A percentile compares a stretch with the other conserved stretches of the same genome.
These are phyloP conservation scores for Gryllus longicercus DNA, from an alignment of 2,888 invertebrate species.

Conservation along the genomic window DNA sequence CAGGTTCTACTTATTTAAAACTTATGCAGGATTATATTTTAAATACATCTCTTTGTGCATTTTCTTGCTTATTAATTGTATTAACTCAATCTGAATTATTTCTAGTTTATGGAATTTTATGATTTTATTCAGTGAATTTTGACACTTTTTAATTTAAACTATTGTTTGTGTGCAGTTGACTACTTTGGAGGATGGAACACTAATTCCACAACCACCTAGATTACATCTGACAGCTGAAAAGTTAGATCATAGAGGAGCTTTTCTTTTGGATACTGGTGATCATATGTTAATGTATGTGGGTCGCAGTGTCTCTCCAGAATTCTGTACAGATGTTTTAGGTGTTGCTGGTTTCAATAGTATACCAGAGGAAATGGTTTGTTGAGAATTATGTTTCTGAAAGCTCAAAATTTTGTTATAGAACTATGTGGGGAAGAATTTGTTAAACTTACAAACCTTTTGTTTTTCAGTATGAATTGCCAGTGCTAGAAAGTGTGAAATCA, in stretches of 20 bases:
- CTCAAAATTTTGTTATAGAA: background rate
- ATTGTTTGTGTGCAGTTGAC: background rate
- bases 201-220: conserved; percentile 59
- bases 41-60: background rate
- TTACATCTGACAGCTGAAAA: conserved; percentile 77
- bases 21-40: background rate
- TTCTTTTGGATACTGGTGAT: conserved; percentile 84
- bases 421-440: background rate
- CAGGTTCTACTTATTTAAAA: too few relatives aligned
- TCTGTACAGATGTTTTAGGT: conserved; percentile 75
- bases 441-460: conserved; percentile 24
- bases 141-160: conserved; percentile 37
- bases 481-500: conserved; percentile 69
- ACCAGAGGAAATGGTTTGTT: conserved; percentile 62
- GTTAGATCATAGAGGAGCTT: conserved; percentile 76
- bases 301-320: conserved; percentile 68
- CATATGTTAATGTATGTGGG: conserved; percentile 80
- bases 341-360: conserved; percentile 69
- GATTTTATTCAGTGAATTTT: background rate
- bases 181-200: conserved; percentile 34
- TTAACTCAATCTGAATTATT: background rate
- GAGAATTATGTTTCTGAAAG: background rate
- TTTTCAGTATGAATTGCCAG: conserved; percentile 69
- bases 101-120: background rate
- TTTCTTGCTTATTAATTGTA: too few relatives aligned